A percentile compares a stretch with the other conserved stretches of the same genome.
Evolutionary conservation across 2,888 invertebrate genomes (phyloP).

Genomic region (Agrotis exclamationis): DNA sequence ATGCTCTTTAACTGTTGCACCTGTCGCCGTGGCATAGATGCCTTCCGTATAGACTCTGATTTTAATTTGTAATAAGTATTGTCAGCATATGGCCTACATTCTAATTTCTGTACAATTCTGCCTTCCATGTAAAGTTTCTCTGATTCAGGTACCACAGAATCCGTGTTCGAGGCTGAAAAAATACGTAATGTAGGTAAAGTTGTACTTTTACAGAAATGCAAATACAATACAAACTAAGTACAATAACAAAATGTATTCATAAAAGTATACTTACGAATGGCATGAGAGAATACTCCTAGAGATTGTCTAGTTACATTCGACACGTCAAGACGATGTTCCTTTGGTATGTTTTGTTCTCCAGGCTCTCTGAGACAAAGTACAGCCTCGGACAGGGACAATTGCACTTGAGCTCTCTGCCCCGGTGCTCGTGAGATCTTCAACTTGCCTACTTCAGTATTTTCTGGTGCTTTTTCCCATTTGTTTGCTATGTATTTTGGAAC

Average conservation of each 20-base stretch:
- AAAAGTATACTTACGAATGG: constrained; percentile 92
- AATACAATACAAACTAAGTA: neutral
- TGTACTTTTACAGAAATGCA: constrained; percentile 3
- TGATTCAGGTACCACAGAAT: constrained; percentile 94
- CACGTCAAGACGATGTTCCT: constrained; percentile 97
- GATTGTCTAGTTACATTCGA: constrained; percentile 98
- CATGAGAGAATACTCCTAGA: constrained; percentile 97
- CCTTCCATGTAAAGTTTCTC: constrained; percentile 98
- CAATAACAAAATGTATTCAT: neutral
- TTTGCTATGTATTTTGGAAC: constrained; percentile 98
- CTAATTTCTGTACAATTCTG: constrained; percentile 98
- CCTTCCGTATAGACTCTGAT: constrained; percentile 96
- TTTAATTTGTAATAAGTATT: constrained; percentile 97
- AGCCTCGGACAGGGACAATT: constrained; percentile 95
- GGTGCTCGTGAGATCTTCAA: constrained; percentile 95
- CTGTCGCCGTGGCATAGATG: constrained; percentile 96
- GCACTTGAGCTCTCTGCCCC: constrained; percentile 96
- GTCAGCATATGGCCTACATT: constrained; percentile 97
- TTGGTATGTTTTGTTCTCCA: constrained; percentile 96
- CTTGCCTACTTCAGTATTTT: constrained; percentile 98
- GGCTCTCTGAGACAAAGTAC: constrained; percentile 95
- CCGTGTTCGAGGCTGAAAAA: constrained; percentile 91
- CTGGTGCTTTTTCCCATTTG: constrained; percentile 98
- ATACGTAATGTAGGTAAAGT: neutral
- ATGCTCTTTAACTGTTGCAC: constrained; percentile 97